Conservation (phyloP, 1,140 invertebrate species). For the Tetragonula clypearis region DNA sequence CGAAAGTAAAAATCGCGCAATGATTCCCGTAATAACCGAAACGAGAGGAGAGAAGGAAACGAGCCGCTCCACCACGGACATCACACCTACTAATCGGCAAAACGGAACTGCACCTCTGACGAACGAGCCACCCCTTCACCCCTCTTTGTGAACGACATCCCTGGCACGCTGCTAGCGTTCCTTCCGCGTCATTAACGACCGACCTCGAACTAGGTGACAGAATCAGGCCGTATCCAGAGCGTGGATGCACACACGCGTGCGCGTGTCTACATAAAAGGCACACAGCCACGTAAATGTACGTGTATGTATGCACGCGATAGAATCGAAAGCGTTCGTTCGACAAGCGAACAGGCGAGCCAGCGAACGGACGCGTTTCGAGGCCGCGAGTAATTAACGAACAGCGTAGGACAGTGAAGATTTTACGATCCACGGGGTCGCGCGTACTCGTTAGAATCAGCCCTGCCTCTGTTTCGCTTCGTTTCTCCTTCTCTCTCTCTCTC, state of each 20-base stretch:
- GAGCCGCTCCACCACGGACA: slow-evolving; percentile 38
- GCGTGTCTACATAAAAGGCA: neutral
- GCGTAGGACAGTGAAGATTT: slow-evolving; percentile 50
- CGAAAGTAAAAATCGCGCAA: neutral
- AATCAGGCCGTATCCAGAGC: slow-evolving; percentile 23
- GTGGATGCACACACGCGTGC: neutral
- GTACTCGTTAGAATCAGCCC: slow-evolving; percentile 46
- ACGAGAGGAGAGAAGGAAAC: slow-evolving; percentile 26
- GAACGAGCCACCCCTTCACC: slow-evolving; percentile 14
- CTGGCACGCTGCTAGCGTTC: slow-evolving; percentile 2
- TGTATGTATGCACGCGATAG: neutral
- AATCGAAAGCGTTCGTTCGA: slow-evolving; percentile 39
- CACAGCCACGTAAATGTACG: neutral
- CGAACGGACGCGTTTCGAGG: slow-evolving; percentile 14
- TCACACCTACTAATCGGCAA: slow-evolving; percentile 55
- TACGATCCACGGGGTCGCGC: slow-evolving; percentile 23
- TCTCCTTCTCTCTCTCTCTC: neutral
- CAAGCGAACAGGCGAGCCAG: slow-evolving; percentile 23
- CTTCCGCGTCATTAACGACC: slow-evolving; percentile 57
- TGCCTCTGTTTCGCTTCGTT: neutral
- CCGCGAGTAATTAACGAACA: slow-evolving; percentile 60
- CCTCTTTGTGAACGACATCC: neutral
- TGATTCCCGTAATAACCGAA: slow-evolving; percentile 6
- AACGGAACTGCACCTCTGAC: slow-evolving; percentile 36
- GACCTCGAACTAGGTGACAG: slow-evolving; percentile 23